Percentiles rank a stretch among this genome's conserved stretches.
These are phyloP conservation scores for Zingel zingel DNA, from an alignment of 2,113 vertebrate species.

Conservation along the genomic window DNA sequence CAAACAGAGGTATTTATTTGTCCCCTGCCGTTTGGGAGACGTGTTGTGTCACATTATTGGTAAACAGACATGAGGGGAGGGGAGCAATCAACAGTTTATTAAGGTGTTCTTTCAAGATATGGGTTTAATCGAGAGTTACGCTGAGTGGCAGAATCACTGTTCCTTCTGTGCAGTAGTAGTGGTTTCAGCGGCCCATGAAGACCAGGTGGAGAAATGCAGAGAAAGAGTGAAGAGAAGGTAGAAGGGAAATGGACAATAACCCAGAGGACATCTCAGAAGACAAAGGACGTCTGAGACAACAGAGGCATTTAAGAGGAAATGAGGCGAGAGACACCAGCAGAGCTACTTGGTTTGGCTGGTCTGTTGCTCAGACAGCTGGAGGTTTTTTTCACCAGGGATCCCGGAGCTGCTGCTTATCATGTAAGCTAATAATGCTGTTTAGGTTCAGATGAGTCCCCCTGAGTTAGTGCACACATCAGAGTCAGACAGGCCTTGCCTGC, in stretches of 20 bases:
- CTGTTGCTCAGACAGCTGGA: constrained; percentile 64
- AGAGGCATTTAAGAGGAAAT: constrained; percentile 47
- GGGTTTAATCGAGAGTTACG: constrained; percentile 49
- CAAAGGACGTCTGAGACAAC: constrained; percentile 39
- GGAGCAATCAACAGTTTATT: constrained; percentile 15
- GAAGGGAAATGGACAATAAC: constrained; percentile 40
- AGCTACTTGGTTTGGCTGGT: constrained; percentile 72
- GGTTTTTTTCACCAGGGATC: constrained; percentile 50
- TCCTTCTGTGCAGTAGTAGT: constrained; percentile 72
- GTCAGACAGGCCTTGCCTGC: constrained; percentile 56
- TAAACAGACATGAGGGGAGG: constrained; percentile 38
- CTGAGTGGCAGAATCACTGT: constrained; percentile 56
- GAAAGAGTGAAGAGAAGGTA: constrained; percentile 5
- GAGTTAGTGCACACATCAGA: constrained; percentile 81
- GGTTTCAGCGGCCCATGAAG: constrained; percentile 66
- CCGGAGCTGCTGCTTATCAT: constrained; percentile 54
- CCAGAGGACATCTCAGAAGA: constrained; percentile 58
- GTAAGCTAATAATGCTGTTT: constrained; percentile 75
- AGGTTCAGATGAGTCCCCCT: constrained; percentile 81
- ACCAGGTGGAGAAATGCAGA: constrained; percentile 36
- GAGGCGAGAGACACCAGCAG: constrained; percentile 55
- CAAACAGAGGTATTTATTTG: constrained; percentile 76
- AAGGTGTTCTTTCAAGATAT: constrained; percentile 40
- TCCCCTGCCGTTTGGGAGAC: constrained; percentile 59
- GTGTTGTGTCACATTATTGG: constrained; percentile 71